phyloP scores from a whole-genome alignment of 2,888 invertebrate species.

The Ligdia adustata region DNA sequence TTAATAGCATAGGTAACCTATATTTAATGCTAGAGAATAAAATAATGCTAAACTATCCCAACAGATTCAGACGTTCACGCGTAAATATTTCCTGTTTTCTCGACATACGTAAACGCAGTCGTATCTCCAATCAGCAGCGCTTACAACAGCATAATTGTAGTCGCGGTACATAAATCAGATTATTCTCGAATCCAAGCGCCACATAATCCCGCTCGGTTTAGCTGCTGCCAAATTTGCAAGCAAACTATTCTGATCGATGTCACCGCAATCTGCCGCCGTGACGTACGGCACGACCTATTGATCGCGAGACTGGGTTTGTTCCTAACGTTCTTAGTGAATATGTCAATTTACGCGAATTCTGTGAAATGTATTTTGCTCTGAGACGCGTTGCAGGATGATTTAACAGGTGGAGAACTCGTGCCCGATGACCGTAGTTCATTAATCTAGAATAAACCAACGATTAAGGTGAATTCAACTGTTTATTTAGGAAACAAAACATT shows the following conservation, averaged over 20 bases:
- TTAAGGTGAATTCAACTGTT: too few species aligned
- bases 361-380: slow-evolving; percentile 3
- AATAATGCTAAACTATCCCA: too few species aligned
- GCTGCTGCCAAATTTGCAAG: slow-evolving; percentile 71
- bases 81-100: too few species aligned
- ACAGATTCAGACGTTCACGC: too few species aligned
- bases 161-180: slow-evolving; percentile 53
- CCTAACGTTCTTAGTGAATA: slow-evolving; percentile 12
- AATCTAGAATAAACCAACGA: too few species aligned
- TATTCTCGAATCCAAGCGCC: slow-evolving; percentile 46
- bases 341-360: slow-evolving; percentile 6
- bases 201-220: slow-evolving; percentile 61
- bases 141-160: slow-evolving; percentile 34
- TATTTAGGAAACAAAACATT: too few species aligned
- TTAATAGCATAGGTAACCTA: too few species aligned
- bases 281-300: slow-evolving; percentile 53
- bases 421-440: too few species aligned
- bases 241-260: slow-evolving; percentile 70
- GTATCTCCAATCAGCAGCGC: slow-evolving; percentile 14
- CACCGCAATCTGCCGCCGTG: slow-evolving; percentile 63
- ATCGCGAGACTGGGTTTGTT: slow-evolving; percentile 40
- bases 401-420: too few species aligned
- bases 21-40: too few species aligned
- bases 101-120: slow-evolving; percentile 12
- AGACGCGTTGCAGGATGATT: background rate